Percentiles rank a stretch among this genome's conserved stretches.
phyloP scores from a whole-genome alignment of 2,888 invertebrate species.

The Chaetoderma sp. region DNA sequence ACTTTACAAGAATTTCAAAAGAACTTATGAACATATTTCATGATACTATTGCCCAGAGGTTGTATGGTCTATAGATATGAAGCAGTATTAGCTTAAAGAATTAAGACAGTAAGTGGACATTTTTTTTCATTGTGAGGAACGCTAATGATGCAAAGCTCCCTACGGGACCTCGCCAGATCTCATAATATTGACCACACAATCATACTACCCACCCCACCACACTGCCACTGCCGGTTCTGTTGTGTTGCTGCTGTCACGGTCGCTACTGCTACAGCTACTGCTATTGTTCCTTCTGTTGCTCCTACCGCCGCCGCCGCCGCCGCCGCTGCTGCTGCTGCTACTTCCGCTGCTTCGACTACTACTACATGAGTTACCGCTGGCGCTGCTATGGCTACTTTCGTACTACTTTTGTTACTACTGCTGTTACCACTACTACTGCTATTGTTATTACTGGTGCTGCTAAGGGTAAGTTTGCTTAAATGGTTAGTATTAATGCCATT shows the following conservation, averaged over 20 bases:
- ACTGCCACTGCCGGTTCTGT: neutral
- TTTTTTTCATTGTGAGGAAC: no score
- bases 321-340: neutral
- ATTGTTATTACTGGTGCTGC: neutral
- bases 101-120: no score
- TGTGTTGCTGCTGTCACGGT: neutral
- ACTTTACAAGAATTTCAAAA: no score
- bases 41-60: no score
- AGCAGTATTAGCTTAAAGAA: no score
- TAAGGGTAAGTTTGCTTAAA: neutral
- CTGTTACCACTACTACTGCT: neutral
- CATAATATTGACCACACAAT: no score
- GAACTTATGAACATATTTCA: no score
- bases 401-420: neutral
- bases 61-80: no score
- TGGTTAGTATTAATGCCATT: neutral
- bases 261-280: neutral
- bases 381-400: neutral
- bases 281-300: neutral
- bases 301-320: no score
- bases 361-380: neutral
- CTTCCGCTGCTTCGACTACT: neutral
- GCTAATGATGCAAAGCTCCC: no score
- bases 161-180: no score
- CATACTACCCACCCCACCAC: no score